Percentiles rank a stretch among this genome's conserved stretches.
Conservation (phyloP, 2,113 vertebrate genomes). For the Ceyx cyanopectus region DNA sequence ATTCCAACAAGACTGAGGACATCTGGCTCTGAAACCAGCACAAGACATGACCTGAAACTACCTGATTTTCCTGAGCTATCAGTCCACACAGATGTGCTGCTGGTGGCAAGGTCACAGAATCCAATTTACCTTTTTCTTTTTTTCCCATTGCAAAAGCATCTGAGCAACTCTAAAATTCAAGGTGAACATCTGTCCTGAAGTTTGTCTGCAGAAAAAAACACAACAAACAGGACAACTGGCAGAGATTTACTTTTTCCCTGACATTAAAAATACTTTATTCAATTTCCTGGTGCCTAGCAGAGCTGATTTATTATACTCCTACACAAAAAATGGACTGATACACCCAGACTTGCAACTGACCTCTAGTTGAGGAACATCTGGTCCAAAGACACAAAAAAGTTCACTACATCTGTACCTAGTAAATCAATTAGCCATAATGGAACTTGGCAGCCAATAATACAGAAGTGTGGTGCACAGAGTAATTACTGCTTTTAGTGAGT, state of each 20-base stretch:
- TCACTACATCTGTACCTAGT: conserved; percentile 3
- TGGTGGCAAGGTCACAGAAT: not conserved
- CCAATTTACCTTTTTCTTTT: not conserved
- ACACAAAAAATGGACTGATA: not conserved
- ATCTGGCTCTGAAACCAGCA: not conserved
- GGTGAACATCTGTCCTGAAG: not conserved
- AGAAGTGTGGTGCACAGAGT: not conserved
- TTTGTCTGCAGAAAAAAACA: not conserved
- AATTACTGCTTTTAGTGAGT: conserved; percentile 12
- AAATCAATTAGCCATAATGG: conserved; percentile 23
- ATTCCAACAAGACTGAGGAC: not conserved
- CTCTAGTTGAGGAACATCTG: conserved; percentile 30
- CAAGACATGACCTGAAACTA: not conserved
- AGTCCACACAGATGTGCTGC: not conserved
- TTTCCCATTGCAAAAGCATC: not conserved
- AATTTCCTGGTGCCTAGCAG: not conserved
- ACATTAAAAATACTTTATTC: not conserved
- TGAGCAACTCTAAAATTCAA: not conserved
- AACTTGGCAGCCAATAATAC: not conserved
- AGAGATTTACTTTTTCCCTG: not conserved
- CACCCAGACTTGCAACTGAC: not conserved
- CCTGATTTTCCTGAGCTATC: not conserved
- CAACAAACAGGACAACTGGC: not conserved
- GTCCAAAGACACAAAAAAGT: not conserved
- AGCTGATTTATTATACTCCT: not conserved